phyloP scores from a whole-genome alignment of 2,113 vertebrate species.

The Setophaga coronata region DNA sequence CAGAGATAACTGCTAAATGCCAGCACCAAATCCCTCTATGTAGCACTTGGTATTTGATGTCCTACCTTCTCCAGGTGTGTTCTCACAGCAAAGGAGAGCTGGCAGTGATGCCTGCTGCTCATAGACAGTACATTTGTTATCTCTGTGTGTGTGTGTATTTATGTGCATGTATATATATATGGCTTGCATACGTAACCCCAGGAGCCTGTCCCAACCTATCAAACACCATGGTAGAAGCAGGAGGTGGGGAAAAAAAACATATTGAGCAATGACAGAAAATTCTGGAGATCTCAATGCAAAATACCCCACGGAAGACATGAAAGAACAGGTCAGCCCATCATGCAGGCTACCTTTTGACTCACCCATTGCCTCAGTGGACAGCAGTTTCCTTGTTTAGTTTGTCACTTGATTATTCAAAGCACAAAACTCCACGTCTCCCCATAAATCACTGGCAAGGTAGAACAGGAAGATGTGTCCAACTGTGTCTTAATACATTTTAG shows the following conservation, averaged over 20 bases:
- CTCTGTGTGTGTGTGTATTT: neutral
- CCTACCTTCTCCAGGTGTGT: conserved; percentile 35
- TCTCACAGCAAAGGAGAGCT: neutral
- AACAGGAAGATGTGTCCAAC: neutral
- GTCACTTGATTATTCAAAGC: neutral
- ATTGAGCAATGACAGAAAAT: conserved; percentile 5
- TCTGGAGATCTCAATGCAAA: neutral
- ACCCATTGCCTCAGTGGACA: neutral
- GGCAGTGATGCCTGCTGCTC: neutral
- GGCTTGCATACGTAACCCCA: neutral
- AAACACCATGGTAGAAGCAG: neutral
- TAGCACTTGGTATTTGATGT: neutral
- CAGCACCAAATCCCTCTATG: neutral
- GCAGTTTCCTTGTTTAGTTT: conserved; percentile 51
- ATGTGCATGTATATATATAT: neutral
- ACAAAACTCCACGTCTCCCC: neutral
- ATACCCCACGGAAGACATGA: neutral
- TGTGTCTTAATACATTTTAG: neutral
- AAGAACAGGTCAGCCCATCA: neutral
- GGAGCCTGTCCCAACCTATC: neutral
- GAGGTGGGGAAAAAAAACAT: neutral
- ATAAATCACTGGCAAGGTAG: neutral
- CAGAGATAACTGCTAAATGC: neutral
- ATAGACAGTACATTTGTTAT: neutral
- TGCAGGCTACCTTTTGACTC: neutral